Conservation (phyloP, 2,888 invertebrate species). For the Parasteatoda lunata region DNA sequence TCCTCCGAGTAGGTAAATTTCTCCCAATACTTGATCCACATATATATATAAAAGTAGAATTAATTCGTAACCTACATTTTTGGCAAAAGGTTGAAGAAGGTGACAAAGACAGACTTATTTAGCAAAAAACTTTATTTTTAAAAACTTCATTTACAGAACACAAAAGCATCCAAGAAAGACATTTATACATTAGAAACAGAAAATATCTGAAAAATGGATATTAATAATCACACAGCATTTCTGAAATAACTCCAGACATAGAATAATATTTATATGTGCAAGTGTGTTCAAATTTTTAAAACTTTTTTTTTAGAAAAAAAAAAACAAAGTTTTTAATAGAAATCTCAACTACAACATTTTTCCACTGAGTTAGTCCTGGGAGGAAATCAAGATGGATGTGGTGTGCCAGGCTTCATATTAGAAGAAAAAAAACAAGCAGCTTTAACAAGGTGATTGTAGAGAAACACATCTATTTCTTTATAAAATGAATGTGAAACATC, state of each 20-base stretch:
- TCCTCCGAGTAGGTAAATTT: too few relatives aligned
- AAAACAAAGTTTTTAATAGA: conserved; percentile 25
- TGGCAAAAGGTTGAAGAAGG: background rate
- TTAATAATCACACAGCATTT: background rate
- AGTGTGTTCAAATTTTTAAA: conserved; percentile 16
- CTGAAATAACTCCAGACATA: conserved; percentile 28
- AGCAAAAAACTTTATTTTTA: conserved; percentile 53
- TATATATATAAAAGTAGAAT: too few relatives aligned
- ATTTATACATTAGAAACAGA: conserved; percentile 40
- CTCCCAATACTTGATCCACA: too few relatives aligned
- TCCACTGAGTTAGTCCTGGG: background rate
- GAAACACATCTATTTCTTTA: conserved; percentile 46
- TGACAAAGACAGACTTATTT: background rate
- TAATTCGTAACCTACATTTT: too few relatives aligned
- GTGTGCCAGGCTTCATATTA: background rate
- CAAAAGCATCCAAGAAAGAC: conserved; percentile 30
- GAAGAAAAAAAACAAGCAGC: conserved; percentile 21
- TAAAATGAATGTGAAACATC: conserved; percentile 60
- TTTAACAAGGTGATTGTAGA: conserved; percentile 35
- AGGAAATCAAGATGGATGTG: conserved; percentile 1
- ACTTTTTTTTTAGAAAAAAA: background rate
- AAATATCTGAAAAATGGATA: conserved; percentile 13
- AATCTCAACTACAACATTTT: conserved; percentile 32
- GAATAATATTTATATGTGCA: conserved; percentile 23
- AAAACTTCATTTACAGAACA: conserved; percentile 54